These are phyloP conservation scores for Troglohyphantes excavatus DNA, from an alignment of 2,888 invertebrate species.

Conservation along the genomic window DNA sequence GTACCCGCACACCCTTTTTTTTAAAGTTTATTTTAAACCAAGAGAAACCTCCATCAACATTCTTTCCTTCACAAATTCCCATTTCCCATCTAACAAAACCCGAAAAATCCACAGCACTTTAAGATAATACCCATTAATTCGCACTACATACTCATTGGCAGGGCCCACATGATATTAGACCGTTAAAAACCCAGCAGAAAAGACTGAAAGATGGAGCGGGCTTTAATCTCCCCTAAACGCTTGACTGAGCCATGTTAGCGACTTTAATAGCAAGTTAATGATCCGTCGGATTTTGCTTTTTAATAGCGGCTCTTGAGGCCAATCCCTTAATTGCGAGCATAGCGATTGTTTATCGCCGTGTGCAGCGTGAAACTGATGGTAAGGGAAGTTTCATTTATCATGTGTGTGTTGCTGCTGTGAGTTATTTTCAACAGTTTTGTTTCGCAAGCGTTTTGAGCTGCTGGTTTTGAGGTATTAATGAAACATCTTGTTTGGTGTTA, in stretches of 20 bases:
- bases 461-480: too few species aligned
- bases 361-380: constrained; percentile 31
- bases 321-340: constrained; percentile 61
- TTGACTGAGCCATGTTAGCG: constrained; percentile 61
- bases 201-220: constrained; percentile 56
- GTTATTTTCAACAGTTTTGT: background rate
- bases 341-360: constrained; percentile 28
- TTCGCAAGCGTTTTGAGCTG: too few species aligned
- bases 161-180: constrained; percentile 22
- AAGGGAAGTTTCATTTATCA: constrained; percentile 42
- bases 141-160: constrained; percentile 28
- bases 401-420: background rate
- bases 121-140: constrained; percentile 45
- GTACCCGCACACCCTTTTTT: too few species aligned
- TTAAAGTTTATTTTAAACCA: too few species aligned
- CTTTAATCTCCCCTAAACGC: constrained; percentile 61
- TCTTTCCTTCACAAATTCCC: background rate
- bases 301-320: constrained; percentile 48
- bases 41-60: background rate
- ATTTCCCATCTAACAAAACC: background rate
- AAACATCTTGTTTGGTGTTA: too few species aligned
- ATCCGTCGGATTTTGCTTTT: constrained; percentile 57
- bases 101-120: background rate
- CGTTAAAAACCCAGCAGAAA: constrained; percentile 24
- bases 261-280: constrained; percentile 71